Evolutionary conservation across 2,797 vertebrate genomes (phyloP), one percentile per base, ranked within the genome.

Genomic region (Tokudaia muenninki): DNA sequence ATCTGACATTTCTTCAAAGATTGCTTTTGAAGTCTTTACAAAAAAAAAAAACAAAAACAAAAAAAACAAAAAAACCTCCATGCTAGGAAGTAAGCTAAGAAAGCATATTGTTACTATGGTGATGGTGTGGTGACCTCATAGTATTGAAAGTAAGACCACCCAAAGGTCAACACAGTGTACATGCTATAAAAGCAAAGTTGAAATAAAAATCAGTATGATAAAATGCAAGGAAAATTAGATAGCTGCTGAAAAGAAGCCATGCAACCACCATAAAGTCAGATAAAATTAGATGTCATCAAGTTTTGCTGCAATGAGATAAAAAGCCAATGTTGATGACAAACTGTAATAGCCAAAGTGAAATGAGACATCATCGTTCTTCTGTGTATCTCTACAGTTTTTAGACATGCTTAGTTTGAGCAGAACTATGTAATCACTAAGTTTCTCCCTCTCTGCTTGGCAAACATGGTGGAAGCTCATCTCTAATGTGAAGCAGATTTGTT

Each of bases 1-100:
- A 47, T 87, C 59, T 89, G 89, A 91, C 24, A 74, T 91, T 95
- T 97, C 78, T 92, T 83, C 77, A 52, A 95, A 72, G 47, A 91
- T 84, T 94, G 67, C 52, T 96, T 95, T 92, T 91, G 92, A 97
- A 14, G 10, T 94, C 81, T 84, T 59, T 75, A 70, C 47, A 17
- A 29, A 57, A 19, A 13, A 63, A 93, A 67, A 41, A 59, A 34
- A 70, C 47, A 17, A 29, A 57, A 19, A 13, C n/a, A 63, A 93
- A 67, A 41, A 59, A 34, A 4, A 3, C 31, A 21, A 31, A 52
- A 34, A 80, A 21, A 2, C n/a, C 21, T 52, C 13, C 4, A n/a
- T n/a, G n/a, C 12, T 81, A 59, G 67, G 41, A 92, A 96, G 13
- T 19, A 17, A 97, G 59, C 31, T 65, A 89, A 67, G 65, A 94